Percentiles rank a stretch among this genome's conserved stretches.
phyloP scores from a whole-genome alignment of 2,113 vertebrate genomes.

The Grantiella picta region DNA sequence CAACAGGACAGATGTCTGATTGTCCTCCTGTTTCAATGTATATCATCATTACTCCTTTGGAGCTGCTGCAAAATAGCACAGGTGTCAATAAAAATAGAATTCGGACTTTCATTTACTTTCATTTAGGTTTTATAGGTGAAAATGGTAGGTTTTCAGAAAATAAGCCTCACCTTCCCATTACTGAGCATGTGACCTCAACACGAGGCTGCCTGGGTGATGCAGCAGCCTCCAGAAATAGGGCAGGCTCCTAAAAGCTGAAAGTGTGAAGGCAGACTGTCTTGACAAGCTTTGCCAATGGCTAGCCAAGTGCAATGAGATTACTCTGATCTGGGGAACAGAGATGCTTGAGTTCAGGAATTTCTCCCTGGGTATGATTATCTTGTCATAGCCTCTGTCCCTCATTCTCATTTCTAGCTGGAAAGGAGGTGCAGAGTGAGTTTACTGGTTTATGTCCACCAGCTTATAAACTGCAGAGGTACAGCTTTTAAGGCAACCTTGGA shows the following conservation, averaged over 20 bases:
- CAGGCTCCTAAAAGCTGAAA: neutral
- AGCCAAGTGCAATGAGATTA: neutral
- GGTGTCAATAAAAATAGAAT: neutral
- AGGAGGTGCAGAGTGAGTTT: neutral
- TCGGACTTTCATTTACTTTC: neutral
- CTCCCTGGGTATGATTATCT: neutral
- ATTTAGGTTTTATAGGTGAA: neutral
- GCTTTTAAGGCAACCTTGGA: neutral
- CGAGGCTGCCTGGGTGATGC: rapidly evolving
- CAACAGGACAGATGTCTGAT: neutral
- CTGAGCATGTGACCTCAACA: neutral
- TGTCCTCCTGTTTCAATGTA: neutral
- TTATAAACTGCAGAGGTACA: neutral
- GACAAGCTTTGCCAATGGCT: neutral
- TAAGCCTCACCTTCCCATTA: neutral
- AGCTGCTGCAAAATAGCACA: neutral
- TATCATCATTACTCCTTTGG: neutral
- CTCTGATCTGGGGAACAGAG: neutral
- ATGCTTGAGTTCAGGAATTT: neutral
- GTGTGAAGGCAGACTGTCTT: neutral
- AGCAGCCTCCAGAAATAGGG: neutral
- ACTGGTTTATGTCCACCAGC: neutral
- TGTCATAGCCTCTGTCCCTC: neutral
- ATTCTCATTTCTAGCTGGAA: neutral
- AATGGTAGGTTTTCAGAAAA: neutral